Percentiles rank a stretch among this genome's conserved stretches.
Evolutionary conservation across 2,113 vertebrate genomes (phyloP).

Genomic region (Mesocricetus auratus): DNA sequence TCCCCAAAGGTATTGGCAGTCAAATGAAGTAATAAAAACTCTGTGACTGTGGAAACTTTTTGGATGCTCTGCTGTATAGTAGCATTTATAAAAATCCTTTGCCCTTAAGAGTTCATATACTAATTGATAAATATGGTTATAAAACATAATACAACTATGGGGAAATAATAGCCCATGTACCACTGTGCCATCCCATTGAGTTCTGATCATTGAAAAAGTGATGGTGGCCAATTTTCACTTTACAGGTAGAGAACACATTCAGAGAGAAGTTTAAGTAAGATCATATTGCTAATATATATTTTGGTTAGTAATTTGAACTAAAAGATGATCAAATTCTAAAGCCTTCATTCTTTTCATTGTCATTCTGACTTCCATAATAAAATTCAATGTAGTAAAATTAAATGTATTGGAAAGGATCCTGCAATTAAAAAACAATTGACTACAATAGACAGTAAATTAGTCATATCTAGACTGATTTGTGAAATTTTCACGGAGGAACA

Average conservation of each 20-base stretch:
- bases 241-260: background rate
- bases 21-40: background rate
- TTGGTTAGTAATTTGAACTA: conserved; percentile 38
- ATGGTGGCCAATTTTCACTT: conserved; percentile 4
- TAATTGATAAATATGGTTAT: background rate
- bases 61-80: background rate
- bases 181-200: background rate
- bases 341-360: background rate
- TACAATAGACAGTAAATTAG: conserved; percentile 47
- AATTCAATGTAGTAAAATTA: conserved; percentile 53
- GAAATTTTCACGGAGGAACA: conserved; percentile 37
- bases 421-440: conserved; percentile 37
- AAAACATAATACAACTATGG: background rate
- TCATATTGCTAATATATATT: background rate
- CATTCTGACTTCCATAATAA: conserved; percentile 17
- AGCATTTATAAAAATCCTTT: background rate
- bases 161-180: background rate
- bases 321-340: conserved; percentile 3
- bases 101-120: background rate
- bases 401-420: conserved; percentile 38
- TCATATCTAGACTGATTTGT: conserved; percentile 21
- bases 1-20: background rate
- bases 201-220: background rate
- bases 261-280: conserved; percentile 40
- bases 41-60: background rate